Base-by-base conservation (phyloP, 2,797 vertebrate species). In the Poeciliopsis paucimaculata region DNA sequence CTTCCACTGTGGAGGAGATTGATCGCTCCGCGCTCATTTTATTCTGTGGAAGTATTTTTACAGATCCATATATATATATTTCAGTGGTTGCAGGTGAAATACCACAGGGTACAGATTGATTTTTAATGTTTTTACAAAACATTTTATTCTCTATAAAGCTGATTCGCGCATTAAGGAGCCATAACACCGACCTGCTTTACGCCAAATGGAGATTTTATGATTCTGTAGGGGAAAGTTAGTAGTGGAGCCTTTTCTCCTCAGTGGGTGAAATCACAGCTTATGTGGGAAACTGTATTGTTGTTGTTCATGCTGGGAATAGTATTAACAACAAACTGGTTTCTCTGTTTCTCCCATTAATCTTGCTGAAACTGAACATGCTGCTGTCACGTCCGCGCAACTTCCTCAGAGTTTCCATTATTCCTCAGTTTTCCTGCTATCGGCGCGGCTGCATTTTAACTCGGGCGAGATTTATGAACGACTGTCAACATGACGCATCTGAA, bases 131-230 rank as follows among this genome's bases (percentile, higher is more conserved):
- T 34, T 10, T 66, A 23, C 20, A 13, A 41, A 26, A 6, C 36
- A 23, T 41, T 41, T 13, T 26, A 13, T 5, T 41, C 11, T 68
- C 5, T 1, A 26, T 68, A 36, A 11, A 41, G 18, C 36, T 20
- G 20, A 39, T 39, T 39, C 36, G 62, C 68, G 28, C 75, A 73
- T 81, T 77, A 68, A 53, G 71, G 73, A 49, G 66, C 2, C 2
- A 20, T 62, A 39, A 73, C 60, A 55, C 76, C 20, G 75, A 81
- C 73, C 47, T 34, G 71, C 74, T 51, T 77, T 31, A 51, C 34
- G 28, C n/a, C 2, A 76, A 82, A 75, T 76, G 76, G 82, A 60
- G 41, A 16, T 9, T 77, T 73, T 51, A 26, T 20, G 10, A 82
- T 84, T 68, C 78, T 60, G 77, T 72, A 84, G 74, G 39, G 62